Percentiles rank a stretch among this genome's conserved stretches.
Conservation (phyloP, 2,113 vertebrate species). For the Lamprologus lemairii region DNA sequence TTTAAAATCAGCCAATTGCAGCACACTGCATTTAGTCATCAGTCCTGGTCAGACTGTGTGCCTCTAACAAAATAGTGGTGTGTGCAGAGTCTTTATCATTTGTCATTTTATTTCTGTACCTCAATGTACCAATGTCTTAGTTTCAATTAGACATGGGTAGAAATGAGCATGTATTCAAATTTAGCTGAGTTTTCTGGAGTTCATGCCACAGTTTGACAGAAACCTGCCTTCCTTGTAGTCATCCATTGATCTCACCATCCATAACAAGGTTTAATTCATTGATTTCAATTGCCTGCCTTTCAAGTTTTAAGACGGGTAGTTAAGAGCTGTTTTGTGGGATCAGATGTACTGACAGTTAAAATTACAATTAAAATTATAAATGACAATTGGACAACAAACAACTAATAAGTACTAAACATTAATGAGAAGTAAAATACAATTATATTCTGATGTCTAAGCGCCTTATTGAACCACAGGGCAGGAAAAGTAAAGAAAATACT, state of each 20-base stretch:
- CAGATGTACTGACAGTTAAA: not conserved
- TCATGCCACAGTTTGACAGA: not conserved
- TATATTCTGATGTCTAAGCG: not conserved
- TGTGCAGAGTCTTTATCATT: not conserved
- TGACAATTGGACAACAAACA: not conserved
- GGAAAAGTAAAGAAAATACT: not conserved
- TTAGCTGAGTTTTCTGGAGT: not conserved
- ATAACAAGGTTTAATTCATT: not conserved
- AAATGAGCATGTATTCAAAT: not conserved
- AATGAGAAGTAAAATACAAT: not conserved
- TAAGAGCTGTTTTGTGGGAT: not conserved
- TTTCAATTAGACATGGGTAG: not conserved
- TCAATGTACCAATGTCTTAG: not conserved
- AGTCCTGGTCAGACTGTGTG: not conserved
- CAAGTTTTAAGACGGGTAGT: not conserved
- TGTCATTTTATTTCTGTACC: not conserved
- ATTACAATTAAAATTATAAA: not conserved
- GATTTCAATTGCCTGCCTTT: not conserved
- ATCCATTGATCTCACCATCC: not conserved
- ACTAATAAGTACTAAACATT: not conserved
- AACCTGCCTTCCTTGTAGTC: not conserved
- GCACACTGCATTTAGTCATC: not conserved
- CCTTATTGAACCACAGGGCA: not conserved
- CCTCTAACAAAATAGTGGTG: not conserved
- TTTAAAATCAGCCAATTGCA: not conserved